phyloP scores from a whole-genome alignment of 2,888 invertebrate genomes.

The Nemapogon koenigi region DNA sequence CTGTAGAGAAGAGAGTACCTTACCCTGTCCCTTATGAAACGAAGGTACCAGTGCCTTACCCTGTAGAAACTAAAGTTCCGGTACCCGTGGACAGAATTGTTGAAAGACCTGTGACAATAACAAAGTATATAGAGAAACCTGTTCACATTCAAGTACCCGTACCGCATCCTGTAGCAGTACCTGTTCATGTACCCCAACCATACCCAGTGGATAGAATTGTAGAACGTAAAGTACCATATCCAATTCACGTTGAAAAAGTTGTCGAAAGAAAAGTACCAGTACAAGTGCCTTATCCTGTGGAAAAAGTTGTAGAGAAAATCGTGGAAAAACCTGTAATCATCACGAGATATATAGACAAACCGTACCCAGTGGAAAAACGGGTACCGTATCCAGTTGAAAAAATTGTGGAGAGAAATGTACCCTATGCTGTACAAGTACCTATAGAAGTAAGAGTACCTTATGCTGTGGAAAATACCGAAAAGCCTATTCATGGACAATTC shows the following conservation, averaged over 20 bases:
- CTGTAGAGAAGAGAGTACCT: slow-evolving; percentile 55
- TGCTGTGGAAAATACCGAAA: slow-evolving; percentile 46
- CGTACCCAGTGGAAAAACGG: slow-evolving; percentile 52
- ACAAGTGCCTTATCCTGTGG: slow-evolving; percentile 51
- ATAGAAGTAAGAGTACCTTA: slow-evolving; percentile 56
- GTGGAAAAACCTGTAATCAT: slow-evolving; percentile 66
- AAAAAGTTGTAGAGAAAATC: slow-evolving; percentile 54
- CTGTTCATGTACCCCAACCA: slow-evolving; percentile 41
- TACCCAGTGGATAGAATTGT: slow-evolving; percentile 60
- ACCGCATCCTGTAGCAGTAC: slow-evolving; percentile 40
- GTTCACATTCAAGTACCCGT: slow-evolving; percentile 45
- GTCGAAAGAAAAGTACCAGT: slow-evolving; percentile 51
- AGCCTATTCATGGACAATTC: slow-evolving; percentile 31
- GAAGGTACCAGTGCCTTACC: slow-evolving; percentile 29
- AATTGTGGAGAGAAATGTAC: slow-evolving; percentile 57
- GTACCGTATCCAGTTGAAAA: slow-evolving; percentile 55
- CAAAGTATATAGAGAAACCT: slow-evolving; percentile 48
- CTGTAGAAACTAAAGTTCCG: slow-evolving; percentile 19
- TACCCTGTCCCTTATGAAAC: slow-evolving; percentile 51
- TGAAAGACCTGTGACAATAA: slow-evolving; percentile 60
- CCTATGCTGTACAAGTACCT: slow-evolving; percentile 63
- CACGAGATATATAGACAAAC: slow-evolving; percentile 46
- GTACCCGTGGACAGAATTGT: slow-evolving; percentile 55
- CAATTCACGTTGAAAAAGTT: slow-evolving; percentile 40
- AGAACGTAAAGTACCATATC: slow-evolving; percentile 48